A percentile compares a stretch with the other conserved stretches of the same genome.
These are phyloP conservation scores for Strongylocentrotus purpuratus DNA, from an alignment of 35 echinoderm and acorn worm genomes.

Conservation along the genomic window DNA sequence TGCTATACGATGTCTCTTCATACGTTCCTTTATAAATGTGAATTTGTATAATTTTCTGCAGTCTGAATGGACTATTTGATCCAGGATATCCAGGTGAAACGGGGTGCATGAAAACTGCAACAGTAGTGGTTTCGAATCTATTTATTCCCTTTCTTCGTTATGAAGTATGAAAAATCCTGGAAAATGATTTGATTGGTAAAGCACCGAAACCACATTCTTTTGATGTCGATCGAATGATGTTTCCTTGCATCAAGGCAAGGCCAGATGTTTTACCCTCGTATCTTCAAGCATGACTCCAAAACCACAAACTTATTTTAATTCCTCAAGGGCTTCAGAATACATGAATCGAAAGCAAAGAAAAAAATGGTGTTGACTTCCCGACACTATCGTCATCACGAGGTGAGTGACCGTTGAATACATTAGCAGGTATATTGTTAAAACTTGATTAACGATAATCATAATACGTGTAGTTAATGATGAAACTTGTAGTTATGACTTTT, in stretches of 20 bases:
- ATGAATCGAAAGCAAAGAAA: background rate
- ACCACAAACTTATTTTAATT: background rate
- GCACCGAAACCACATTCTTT: background rate
- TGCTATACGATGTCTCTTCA: no score
- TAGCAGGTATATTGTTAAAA: background rate
- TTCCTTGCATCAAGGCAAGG: slow-evolving; percentile 8
- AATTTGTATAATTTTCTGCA: no score
- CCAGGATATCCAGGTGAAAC: background rate
- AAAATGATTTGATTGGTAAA: background rate
- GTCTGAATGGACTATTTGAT: no score
- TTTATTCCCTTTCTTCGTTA: background rate
- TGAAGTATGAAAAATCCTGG: background rate
- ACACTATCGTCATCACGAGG: background rate
- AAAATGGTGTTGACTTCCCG: background rate
- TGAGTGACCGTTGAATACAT: background rate
- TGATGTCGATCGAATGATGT: background rate
- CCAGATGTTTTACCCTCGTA: background rate
- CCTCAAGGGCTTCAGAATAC: background rate
- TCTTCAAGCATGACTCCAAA: background rate
- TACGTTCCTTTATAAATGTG: no score
- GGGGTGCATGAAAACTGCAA: background rate
- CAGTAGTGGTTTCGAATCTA: background rate
- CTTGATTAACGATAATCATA: background rate
- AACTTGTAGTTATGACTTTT: background rate
- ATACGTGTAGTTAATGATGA: background rate